These are phyloP conservation scores for Plumapathes pennacea DNA, from an alignment of 92 coral and sea anemone genomes.

Conservation along the genomic window DNA sequence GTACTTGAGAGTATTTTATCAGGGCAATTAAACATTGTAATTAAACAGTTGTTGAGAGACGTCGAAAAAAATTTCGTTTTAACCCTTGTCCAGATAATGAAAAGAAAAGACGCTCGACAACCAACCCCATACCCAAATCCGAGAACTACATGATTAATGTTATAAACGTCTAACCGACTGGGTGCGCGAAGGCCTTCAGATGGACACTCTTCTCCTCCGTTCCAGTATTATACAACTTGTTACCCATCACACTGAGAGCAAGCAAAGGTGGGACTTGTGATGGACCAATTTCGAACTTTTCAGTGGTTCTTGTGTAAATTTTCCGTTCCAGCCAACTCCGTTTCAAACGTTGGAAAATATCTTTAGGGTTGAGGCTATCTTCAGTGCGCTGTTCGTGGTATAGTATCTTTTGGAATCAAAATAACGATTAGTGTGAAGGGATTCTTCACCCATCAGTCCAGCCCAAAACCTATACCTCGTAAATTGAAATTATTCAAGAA, in stretches of 20 bases:
- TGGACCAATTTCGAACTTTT: conserved; percentile 1
- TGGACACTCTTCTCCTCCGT: conserved; percentile 37
- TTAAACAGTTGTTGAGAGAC: too few relatives aligned
- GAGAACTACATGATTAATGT: not conserved
- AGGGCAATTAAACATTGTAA: too few relatives aligned
- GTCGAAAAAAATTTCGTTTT: too few relatives aligned
- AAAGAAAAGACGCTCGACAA: conserved; percentile 5
- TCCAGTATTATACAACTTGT: conserved; percentile 16
- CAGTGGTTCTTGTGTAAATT: conserved; percentile 22
- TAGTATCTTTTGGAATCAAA: conserved; percentile 16
- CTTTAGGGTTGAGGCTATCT: conserved; percentile 9
- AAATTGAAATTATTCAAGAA: too few relatives aligned
- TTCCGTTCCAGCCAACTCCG: conserved; percentile 32
- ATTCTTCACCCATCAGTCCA: too few relatives aligned
- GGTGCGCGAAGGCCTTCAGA: conserved; percentile 9
- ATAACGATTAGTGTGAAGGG: not conserved
- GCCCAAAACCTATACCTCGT: too few relatives aligned
- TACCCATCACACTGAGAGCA: conserved; percentile 13
- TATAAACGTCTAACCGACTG: conserved; percentile 1
- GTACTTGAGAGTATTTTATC: too few relatives aligned
- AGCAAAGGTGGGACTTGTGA: conserved; percentile 45
- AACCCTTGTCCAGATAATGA: conserved; percentile 25
- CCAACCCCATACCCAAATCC: not conserved
- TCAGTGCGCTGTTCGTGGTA: conserved; percentile 15
- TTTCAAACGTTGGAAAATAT: conserved; percentile 7